These are phyloP conservation scores for Drosophila pandora DNA, from an alignment of 1,140 invertebrate species.

Conservation along the genomic window DNA sequence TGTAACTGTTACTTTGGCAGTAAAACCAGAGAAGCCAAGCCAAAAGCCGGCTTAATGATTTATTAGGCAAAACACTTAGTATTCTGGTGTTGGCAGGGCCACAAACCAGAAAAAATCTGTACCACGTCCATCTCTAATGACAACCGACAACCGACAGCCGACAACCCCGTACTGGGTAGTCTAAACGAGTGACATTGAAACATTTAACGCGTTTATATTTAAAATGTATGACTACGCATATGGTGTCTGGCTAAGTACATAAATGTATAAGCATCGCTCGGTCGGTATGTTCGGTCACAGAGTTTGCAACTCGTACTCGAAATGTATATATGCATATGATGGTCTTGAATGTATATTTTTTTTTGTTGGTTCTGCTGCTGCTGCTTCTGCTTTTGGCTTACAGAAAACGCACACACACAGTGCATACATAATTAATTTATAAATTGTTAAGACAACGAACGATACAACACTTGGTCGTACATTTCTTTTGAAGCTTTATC, in stretches of 20 bases:
- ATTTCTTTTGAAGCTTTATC: constrained; percentile 64
- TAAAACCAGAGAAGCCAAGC: constrained; percentile 1
- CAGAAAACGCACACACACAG: constrained; percentile 44
- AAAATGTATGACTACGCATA: constrained; percentile 64
- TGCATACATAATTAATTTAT: constrained; percentile 72
- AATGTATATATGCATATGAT: constrained; percentile 18
- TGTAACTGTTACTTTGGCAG: constrained; percentile 24
- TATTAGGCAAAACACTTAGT: constrained; percentile 43
- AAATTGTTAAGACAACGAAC: constrained; percentile 67
- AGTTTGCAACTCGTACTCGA: not conserved
- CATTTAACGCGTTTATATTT: constrained; percentile 62
- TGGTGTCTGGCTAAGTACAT: constrained; percentile 58
- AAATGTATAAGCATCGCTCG: constrained; percentile 31
- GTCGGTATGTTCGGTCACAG: not conserved
- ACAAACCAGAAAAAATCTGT: constrained; percentile 38
- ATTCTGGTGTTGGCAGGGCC: constrained; percentile 35
- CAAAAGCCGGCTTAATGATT: constrained; percentile 22
- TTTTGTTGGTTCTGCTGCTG: constrained; percentile 16
- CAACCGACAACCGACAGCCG: constrained; percentile 19
- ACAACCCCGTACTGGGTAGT: constrained; percentile 22
- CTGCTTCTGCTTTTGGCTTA: constrained; percentile 43
- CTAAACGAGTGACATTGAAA: constrained; percentile 49
- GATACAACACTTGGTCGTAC: constrained; percentile 46
- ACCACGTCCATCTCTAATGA: constrained; percentile 44
- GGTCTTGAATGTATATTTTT: constrained; percentile 4